A percentile compares a stretch with the other conserved stretches of the same genome.
phyloP scores from a whole-genome alignment of 2,888 invertebrate genomes.

The Masnerella sp. region DNA sequence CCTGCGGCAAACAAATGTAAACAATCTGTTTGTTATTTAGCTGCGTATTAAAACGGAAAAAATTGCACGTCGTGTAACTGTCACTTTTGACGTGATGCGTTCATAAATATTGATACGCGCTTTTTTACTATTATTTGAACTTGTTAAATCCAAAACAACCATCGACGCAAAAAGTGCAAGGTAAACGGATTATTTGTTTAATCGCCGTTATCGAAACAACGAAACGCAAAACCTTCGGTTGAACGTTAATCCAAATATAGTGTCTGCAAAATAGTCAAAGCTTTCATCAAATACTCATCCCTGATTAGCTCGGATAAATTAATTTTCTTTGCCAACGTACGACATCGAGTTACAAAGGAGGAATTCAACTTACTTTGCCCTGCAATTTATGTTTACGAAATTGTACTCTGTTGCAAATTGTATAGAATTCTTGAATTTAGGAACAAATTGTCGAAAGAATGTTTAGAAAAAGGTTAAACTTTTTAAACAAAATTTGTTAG shows the following conservation, averaged over 20 bases:
- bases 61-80: not conserved
- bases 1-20: not conserved
- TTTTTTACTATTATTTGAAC: conserved; percentile 2
- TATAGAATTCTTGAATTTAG: too few species aligned
- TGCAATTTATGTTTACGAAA: not conserved
- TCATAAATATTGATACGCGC: conserved; percentile 4
- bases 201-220: not conserved
- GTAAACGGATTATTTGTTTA: conserved; percentile 3
- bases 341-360: conserved; percentile 1
- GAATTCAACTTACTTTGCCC: not conserved
- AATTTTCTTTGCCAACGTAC: not conserved
- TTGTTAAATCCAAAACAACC: not conserved
- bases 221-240: not conserved
- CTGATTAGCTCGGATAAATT: not conserved
- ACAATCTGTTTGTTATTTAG: conserved; percentile 9
- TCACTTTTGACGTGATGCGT: conserved; percentile 9
- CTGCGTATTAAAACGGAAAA: not conserved
- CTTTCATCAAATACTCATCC: not conserved
- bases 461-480: too few species aligned
- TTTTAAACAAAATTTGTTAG: too few species aligned
- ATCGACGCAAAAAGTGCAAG: not conserved
- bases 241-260: too few species aligned
- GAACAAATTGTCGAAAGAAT: too few species aligned
- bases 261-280: not conserved
- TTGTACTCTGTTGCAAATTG: too few species aligned